Percentiles rank a stretch among this genome's conserved stretches.
These are phyloP conservation scores for Lycodopsis pacificus DNA, from an alignment of 2,797 vertebrate species.

Conservation along the genomic window DNA sequence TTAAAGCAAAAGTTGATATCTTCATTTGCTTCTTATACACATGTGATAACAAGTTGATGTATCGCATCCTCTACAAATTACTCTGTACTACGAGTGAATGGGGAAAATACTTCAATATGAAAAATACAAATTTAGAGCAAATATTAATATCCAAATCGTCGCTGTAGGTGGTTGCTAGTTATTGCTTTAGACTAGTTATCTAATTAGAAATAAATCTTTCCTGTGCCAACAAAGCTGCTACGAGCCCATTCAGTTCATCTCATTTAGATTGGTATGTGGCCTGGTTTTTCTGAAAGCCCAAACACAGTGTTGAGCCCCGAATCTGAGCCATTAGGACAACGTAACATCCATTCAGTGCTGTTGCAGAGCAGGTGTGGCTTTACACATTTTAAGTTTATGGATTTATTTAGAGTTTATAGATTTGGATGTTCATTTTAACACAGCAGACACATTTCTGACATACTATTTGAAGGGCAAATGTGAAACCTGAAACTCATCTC, in stretches of 20 bases:
- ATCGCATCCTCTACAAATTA: neutral
- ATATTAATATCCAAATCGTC: neutral
- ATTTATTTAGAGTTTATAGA: constrained; percentile 3
- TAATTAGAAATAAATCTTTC: neutral
- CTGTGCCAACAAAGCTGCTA: neutral
- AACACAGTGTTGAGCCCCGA: neutral
- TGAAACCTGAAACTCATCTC: constrained; percentile 24
- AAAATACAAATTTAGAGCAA: neutral
- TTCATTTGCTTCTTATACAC: neutral
- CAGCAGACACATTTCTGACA: neutral
- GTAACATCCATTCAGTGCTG: neutral
- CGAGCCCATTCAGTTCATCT: neutral
- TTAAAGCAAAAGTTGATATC: neutral
- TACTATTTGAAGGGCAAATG: constrained; percentile 24
- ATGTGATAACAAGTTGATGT: neutral
- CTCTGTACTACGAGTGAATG: neutral
- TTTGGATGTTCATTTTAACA: neutral
- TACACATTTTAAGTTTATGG: neutral
- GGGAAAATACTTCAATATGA: constrained; percentile 6
- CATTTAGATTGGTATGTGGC: neutral
- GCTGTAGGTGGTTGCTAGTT: neutral
- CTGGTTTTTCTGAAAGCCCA: neutral
- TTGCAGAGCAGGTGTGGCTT: neutral
- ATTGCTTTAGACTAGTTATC: neutral
- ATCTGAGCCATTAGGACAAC: constrained; percentile 13